phyloP scores from a whole-genome alignment of 2,113 vertebrate species.

The Nycticorax nycticorax region DNA sequence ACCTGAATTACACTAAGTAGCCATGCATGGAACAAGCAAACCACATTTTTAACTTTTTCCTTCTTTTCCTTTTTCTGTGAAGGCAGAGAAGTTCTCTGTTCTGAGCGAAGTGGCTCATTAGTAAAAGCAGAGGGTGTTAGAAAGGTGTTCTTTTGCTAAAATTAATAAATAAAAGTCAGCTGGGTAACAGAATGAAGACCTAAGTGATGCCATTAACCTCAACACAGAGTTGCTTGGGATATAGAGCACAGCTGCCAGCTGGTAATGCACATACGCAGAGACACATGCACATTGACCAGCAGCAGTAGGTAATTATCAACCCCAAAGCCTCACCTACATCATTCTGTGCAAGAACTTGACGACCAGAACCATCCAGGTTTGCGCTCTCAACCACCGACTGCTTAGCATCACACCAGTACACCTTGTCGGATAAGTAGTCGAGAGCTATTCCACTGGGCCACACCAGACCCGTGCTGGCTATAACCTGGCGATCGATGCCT shows the following conservation, averaged over 20 bases:
- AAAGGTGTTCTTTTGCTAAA: not conserved
- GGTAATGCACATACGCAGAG: not conserved
- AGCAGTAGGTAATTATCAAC: slow-evolving; percentile 9
- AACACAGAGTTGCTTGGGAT: not conserved
- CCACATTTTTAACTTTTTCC: not conserved
- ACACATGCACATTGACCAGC: not conserved
- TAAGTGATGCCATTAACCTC: not conserved
- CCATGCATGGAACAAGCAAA: not conserved
- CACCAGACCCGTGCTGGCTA: slow-evolving; percentile 77
- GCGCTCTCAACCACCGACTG: slow-evolving; percentile 82
- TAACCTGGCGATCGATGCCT: slow-evolving; percentile 72
- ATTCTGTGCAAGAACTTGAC: slow-evolving; percentile 83
- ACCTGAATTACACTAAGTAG: not conserved
- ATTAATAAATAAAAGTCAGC: not conserved
- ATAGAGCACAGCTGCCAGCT: not conserved
- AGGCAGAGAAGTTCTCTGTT: not conserved
- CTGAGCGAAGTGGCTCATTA: not conserved
- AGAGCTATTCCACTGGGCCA: slow-evolving; percentile 87
- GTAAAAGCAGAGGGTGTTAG: not conserved
- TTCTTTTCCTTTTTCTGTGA: not conserved
- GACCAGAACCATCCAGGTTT: slow-evolving; percentile 85
- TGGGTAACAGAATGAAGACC: not conserved
- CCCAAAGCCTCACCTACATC: slow-evolving; percentile 93
- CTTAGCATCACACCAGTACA: slow-evolving; percentile 90
- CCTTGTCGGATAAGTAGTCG: slow-evolving; percentile 79